Conservation (phyloP, 2,797 vertebrate genomes). For the Sandelia bainsii region DNA sequence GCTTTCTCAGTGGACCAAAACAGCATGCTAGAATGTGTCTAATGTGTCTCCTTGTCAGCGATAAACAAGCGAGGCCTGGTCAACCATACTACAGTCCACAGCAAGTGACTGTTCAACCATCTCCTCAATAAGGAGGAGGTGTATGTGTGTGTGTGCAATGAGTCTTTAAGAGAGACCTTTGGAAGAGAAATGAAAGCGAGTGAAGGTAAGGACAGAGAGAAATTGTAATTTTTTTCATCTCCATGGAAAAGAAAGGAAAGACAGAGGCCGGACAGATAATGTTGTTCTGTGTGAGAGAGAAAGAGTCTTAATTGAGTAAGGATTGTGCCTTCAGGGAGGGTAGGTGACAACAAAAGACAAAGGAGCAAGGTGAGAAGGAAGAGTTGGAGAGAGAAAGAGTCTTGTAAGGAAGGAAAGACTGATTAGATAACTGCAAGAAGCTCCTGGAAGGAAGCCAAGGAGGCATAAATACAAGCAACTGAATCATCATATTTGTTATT, state of each 20-base stretch:
- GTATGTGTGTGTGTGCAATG: slow-evolving; percentile 13
- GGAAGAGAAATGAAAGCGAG: slow-evolving; percentile 32
- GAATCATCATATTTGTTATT: background rate
- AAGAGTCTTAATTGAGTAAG: slow-evolving; percentile 34
- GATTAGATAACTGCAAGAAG: slow-evolving; percentile 9
- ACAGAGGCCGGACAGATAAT: slow-evolving; percentile 34
- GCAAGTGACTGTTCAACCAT: slow-evolving; percentile 35
- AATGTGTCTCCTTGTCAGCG: slow-evolving; percentile 36
- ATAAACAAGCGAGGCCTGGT: slow-evolving; percentile 54
- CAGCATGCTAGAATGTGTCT: background rate
- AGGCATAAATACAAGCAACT: slow-evolving; percentile 13
- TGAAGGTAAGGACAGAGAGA: slow-evolving; percentile 44
- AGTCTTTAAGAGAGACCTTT: slow-evolving; percentile 8
- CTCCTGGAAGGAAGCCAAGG: background rate
- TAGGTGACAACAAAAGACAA: slow-evolving; percentile 62
- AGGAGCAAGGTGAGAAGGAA: slow-evolving; percentile 18
- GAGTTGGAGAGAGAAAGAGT: background rate
- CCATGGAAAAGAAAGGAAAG: slow-evolving; percentile 29
- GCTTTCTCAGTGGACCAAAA: slow-evolving; percentile 30
- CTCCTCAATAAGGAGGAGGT: slow-evolving; percentile 11
- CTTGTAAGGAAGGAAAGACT: background rate
- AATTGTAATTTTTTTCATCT: slow-evolving; percentile 22
- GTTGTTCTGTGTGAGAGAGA: slow-evolving; percentile 12
- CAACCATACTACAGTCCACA: slow-evolving; percentile 46
- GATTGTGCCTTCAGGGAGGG: slow-evolving; percentile 38